These are phyloP conservation scores for Ephestia elutella DNA, from an alignment of 1,140 invertebrate species.

Conservation along the genomic window DNA sequence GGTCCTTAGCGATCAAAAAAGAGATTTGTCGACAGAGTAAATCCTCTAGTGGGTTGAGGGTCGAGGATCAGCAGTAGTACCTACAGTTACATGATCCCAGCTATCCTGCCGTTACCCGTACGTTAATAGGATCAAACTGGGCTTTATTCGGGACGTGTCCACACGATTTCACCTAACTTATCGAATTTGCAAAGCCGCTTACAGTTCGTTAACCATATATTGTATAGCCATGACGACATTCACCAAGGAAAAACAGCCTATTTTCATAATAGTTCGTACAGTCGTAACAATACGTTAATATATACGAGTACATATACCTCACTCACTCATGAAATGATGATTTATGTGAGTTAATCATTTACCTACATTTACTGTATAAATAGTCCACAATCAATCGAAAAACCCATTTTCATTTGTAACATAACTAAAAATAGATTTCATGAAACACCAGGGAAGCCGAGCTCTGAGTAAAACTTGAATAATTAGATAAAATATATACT, in stretches of 20 bases:
- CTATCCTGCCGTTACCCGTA: conserved; percentile 46
- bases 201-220: conserved; percentile 61
- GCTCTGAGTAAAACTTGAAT: background rate
- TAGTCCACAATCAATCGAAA: too few relatives aligned
- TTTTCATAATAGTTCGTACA: background rate
- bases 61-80: conserved; percentile 41
- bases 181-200: conserved; percentile 72
- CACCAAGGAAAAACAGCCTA: background rate
- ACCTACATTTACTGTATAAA: too few relatives aligned
- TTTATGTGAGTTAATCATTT: too few relatives aligned
- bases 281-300: too few relatives aligned
- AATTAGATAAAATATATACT: background rate
- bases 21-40: conserved; percentile 33
- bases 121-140: conserved; percentile 71
- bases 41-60: conserved; percentile 38
- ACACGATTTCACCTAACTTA: conserved; percentile 71
- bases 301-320: too few relatives aligned
- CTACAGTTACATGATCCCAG: conserved; percentile 50
- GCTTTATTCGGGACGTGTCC: conserved; percentile 68
- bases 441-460: too few relatives aligned
- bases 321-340: too few relatives aligned
- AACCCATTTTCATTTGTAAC: too few relatives aligned
- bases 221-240: background rate
- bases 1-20: conserved; percentile 29
- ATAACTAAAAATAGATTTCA: too few relatives aligned